These are phyloP conservation scores for Holotrichia oblita DNA, from an alignment of 1,140 invertebrate species.

Conservation along the genomic window DNA sequence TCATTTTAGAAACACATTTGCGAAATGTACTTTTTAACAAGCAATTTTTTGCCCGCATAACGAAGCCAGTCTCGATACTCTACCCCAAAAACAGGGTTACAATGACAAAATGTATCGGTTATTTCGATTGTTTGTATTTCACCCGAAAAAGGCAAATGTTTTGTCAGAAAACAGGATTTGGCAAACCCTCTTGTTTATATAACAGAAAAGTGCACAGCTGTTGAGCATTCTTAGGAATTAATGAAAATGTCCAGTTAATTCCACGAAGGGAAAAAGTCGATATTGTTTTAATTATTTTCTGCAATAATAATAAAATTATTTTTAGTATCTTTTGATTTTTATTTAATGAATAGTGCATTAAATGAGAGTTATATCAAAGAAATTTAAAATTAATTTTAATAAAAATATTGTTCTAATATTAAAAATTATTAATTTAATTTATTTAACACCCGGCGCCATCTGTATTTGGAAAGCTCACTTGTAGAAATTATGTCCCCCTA, in stretches of 20 bases:
- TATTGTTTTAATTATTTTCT: too few relatives aligned
- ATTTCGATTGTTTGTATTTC: slow-evolving; percentile 34
- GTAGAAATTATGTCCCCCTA: too few relatives aligned
- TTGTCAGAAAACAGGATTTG: slow-evolving; percentile 39
- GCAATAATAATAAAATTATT: too few relatives aligned
- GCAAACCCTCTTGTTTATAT: slow-evolving; percentile 30
- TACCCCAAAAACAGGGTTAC: neutral
- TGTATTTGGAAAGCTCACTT: too few relatives aligned
- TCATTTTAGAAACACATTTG: neutral
- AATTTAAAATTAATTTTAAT: too few relatives aligned
- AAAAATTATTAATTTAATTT: too few relatives aligned
- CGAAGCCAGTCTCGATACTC: slow-evolving; percentile 9
- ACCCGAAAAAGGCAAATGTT: slow-evolving; percentile 23
- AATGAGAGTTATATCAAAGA: too few relatives aligned
- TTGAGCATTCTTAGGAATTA: slow-evolving; percentile 23
- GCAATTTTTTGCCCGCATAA: neutral
- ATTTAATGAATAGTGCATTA: too few relatives aligned
- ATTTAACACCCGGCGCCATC: too few relatives aligned
- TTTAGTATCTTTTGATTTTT: too few relatives aligned
- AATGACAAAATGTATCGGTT: slow-evolving; percentile 29
- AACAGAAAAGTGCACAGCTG: slow-evolving; percentile 33
- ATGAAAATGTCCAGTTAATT: neutral
- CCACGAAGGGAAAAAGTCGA: too few relatives aligned
- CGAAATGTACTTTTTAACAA: neutral
- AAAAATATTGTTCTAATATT: too few relatives aligned